These are phyloP conservation scores for Thermophis baileyi DNA, from an alignment of 2,113 vertebrate genomes.

Conservation along the genomic window DNA sequence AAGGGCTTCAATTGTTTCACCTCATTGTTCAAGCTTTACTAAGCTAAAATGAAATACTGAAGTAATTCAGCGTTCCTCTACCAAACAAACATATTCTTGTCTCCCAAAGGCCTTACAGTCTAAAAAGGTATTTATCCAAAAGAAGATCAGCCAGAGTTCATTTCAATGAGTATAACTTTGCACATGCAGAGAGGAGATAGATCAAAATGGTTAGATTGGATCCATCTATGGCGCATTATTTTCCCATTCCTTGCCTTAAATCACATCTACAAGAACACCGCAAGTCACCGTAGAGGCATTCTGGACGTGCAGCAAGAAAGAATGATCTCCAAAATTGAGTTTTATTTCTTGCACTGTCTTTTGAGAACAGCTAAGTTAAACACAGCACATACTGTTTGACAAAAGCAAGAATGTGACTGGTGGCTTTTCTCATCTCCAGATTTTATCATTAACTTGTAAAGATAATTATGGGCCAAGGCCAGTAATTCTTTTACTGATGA, in stretches of 20 bases:
- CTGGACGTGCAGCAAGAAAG: neutral
- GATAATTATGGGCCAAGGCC: constrained; percentile 28
- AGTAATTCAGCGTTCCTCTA: neutral
- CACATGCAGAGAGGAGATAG: neutral
- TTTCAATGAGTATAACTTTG: constrained; percentile 2
- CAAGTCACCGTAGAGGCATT: neutral
- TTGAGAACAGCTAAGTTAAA: constrained; percentile 17
- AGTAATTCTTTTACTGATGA: constrained; percentile 20
- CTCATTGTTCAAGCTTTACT: neutral
- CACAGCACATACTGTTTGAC: neutral
- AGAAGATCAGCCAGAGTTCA: constrained; percentile 8
- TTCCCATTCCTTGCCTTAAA: neutral
- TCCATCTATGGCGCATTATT: neutral
- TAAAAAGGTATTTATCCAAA: neutral
- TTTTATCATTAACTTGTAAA: constrained; percentile 35
- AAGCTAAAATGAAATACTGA: neutral
- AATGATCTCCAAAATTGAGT: neutral
- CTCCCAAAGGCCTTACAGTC: neutral
- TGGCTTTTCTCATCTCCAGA: constrained; percentile 29
- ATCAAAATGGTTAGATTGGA: neutral
- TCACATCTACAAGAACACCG: neutral
- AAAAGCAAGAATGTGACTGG: constrained; percentile 24
- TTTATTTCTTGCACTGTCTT: constrained; percentile 1
- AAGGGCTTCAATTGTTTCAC: neutral
- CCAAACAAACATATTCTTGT: neutral